Evolutionary conservation across 2,797 vertebrate genomes (phyloP).

Genomic region (Lepidocolaptes lacrymiger): DNA sequence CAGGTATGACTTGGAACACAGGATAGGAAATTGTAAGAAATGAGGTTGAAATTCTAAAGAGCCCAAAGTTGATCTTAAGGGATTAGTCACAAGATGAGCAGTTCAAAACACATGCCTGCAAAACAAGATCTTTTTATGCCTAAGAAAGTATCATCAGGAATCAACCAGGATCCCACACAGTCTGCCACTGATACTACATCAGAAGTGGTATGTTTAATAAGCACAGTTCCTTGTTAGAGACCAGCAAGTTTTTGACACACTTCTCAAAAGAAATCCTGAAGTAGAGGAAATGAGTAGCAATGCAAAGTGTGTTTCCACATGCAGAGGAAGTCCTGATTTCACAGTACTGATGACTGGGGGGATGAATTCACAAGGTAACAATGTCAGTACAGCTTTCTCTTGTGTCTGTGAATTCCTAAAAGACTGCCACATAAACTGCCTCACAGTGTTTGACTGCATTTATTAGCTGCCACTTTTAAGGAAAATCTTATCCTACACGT

Average conservation of each 20-base stretch:
- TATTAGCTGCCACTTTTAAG: not conserved
- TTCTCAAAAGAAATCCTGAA: not conserved
- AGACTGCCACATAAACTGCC: not conserved
- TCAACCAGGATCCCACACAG: not conserved
- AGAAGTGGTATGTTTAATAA: not conserved
- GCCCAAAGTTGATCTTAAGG: not conserved
- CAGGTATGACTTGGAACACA: not conserved
- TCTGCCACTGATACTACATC: not conserved
- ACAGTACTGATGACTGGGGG: not conserved
- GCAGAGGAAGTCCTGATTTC: not conserved
- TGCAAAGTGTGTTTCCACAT: not conserved
- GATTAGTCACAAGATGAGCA: not conserved
- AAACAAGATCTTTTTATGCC: not conserved
- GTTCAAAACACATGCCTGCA: not conserved
- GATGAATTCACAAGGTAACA: not conserved
- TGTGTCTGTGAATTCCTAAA: not conserved
- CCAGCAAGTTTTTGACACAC: not conserved
- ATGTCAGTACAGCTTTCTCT: not conserved
- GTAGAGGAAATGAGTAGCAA: rapidly evolving
- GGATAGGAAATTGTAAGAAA: not conserved
- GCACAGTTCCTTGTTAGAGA: not conserved
- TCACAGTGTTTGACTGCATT: not conserved
- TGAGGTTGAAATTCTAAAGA: not conserved
- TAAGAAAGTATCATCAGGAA: not conserved
- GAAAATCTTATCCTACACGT: not conserved